These are phyloP conservation scores for Chondrosia reniformis DNA, from an alignment of 37 sponge, comb jelly and placozoan species.

Conservation along the genomic window DNA sequence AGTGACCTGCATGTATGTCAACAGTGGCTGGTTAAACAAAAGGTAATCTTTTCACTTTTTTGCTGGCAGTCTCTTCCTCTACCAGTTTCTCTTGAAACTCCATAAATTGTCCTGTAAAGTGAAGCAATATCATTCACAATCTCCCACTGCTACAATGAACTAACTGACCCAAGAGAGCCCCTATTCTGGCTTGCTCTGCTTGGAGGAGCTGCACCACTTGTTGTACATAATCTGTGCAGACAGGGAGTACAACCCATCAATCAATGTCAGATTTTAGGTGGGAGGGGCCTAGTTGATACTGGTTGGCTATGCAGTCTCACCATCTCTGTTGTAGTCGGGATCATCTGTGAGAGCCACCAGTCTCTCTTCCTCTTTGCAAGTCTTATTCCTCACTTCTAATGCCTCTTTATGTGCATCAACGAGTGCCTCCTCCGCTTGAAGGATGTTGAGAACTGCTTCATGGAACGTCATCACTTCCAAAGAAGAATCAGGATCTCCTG, in stretches of 20 bases:
- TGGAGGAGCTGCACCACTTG: conserved; percentile 34
- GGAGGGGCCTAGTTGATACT: no score
- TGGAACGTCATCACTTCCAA: conserved; percentile 81
- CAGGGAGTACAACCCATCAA: neutral
- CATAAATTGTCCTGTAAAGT: conserved; percentile 43
- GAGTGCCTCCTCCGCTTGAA: conserved; percentile 83
- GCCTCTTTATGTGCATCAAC: conserved; percentile 79
- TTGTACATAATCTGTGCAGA: conserved; percentile 47
- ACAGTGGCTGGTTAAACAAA: conserved; percentile 11
- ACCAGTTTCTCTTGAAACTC: conserved; percentile 40
- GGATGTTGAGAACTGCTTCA: conserved; percentile 73
- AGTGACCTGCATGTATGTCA: no score
- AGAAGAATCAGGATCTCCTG: conserved; percentile 36
- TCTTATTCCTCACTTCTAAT: conserved; percentile 50
- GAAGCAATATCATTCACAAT: neutral
- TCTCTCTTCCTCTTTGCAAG: conserved; percentile 22
- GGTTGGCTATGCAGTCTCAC: conserved; percentile 4
- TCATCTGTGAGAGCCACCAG: neutral
- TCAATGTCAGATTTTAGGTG: no score
- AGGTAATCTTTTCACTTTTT: conserved; percentile 43
- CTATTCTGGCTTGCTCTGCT: conserved; percentile 18
- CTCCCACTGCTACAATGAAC: neutral
- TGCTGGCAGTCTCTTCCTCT: conserved; percentile 89
- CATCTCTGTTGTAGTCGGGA: conserved; percentile 6
- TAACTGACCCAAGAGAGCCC: neutral